Evolutionary conservation across 2,888 invertebrate species (phyloP).

Genomic region (Ennomos fuscantarius): DNA sequence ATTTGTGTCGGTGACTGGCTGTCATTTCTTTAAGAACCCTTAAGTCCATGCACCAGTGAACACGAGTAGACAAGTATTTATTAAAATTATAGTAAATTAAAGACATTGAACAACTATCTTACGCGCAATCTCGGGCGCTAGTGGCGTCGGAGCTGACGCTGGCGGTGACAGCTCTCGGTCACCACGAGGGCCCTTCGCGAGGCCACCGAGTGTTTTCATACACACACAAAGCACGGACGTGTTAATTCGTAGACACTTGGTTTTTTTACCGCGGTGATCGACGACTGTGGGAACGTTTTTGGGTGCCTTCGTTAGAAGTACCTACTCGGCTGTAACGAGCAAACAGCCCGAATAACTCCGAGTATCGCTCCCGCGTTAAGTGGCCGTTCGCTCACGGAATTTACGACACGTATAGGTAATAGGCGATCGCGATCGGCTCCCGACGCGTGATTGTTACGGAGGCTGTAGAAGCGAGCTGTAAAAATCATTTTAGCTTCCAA

Average conservation of each 20-base stretch:
- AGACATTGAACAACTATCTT: constrained; percentile 74
- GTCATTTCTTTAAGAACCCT: constrained; percentile 62
- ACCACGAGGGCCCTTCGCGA: constrained; percentile 76
- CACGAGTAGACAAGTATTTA: constrained; percentile 54
- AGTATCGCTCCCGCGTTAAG: constrained; percentile 80
- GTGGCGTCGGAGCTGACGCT: constrained; percentile 57
- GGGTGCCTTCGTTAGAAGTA: constrained; percentile 81
- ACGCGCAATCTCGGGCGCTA: constrained; percentile 59
- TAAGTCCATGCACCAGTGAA: constrained; percentile 46
- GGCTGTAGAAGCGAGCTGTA: constrained; percentile 65
- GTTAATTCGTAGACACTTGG: constrained; percentile 84
- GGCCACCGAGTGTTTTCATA: constrained; percentile 82
- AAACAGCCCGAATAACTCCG: constrained; percentile 76
- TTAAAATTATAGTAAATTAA: constrained; percentile 78
- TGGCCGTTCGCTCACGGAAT: constrained; percentile 71
- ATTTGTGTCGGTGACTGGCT: constrained; percentile 58
- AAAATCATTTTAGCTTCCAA: constrained; percentile 80
- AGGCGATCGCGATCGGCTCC: constrained; percentile 66
- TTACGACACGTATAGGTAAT: constrained; percentile 69
- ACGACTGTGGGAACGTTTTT: constrained; percentile 83
- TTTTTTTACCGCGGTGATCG: constrained; percentile 80
- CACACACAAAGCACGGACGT: constrained; percentile 81
- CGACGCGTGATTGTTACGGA: constrained; percentile 57
- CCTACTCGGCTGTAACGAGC: constrained; percentile 79
- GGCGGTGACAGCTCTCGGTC: constrained; percentile 75